A percentile compares a stretch with the other conserved stretches of the same genome.
Evolutionary conservation across 2,888 invertebrate species (phyloP).

Genomic region (Peribatodes rhomboidaria): DNA sequence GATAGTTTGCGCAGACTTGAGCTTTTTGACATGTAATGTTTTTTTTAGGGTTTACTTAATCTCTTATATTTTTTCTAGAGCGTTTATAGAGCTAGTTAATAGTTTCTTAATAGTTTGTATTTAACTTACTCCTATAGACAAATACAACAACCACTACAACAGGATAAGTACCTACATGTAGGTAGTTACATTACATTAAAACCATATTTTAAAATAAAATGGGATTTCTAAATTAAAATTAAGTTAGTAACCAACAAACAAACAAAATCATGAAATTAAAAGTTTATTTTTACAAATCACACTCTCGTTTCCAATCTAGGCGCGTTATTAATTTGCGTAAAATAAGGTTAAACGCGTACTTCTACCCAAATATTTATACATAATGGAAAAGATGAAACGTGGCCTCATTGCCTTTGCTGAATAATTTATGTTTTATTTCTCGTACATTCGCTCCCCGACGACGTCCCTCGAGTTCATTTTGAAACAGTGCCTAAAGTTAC

Average conservation of each 20-base stretch:
- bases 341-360: conserved; percentile 67
- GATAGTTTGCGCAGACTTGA: too few species aligned
- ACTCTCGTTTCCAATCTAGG: conserved; percentile 50
- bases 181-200: too few species aligned
- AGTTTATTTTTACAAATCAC: neutral
- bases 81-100: too few species aligned
- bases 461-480: conserved; percentile 48
- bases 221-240: neutral
- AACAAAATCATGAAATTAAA: neutral
- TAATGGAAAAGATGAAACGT: conserved; percentile 76
- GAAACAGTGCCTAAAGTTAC: conserved; percentile 10
- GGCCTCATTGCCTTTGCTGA: conserved; percentile 74
- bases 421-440: conserved; percentile 78
- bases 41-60: too few species aligned
- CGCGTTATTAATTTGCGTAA: conserved; percentile 64
- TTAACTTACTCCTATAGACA: too few species aligned
- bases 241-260: neutral
- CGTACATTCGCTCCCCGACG: conserved; percentile 59
- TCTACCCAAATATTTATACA: conserved; percentile 60
- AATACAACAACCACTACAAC: too few species aligned
- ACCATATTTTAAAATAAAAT: too few species aligned
- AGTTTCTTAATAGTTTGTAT: too few species aligned
- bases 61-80: too few species aligned
- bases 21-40: too few species aligned
- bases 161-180: too few species aligned